These are phyloP conservation scores for Passerina amoena DNA, from an alignment of 2,113 vertebrate species.

Conservation along the genomic window DNA sequence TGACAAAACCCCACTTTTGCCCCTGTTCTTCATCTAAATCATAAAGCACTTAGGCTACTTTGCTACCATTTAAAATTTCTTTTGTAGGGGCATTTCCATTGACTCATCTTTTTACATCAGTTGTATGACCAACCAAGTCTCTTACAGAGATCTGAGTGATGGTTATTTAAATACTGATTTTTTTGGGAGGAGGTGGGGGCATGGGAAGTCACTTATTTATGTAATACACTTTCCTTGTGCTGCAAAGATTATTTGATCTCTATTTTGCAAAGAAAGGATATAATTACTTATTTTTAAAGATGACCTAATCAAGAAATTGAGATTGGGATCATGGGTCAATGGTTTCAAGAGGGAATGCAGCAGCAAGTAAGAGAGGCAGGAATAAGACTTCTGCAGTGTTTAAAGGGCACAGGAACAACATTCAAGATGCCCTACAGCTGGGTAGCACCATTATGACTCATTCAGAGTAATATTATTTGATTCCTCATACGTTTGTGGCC, in stretches of 20 bases:
- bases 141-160: not conserved
- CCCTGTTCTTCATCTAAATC: not conserved
- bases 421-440: not conserved
- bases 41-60: not conserved
- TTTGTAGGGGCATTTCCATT: not conserved
- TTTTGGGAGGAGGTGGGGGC: not conserved
- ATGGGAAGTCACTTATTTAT: not conserved
- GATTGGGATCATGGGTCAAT: not conserved
- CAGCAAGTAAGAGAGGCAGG: not conserved
- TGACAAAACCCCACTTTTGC: not conserved
- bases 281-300: not conserved
- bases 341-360: not conserved
- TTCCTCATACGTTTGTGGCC: not conserved
- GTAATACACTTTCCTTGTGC: not conserved
- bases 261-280: not conserved
- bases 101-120: not conserved
- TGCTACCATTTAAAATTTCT: not conserved
- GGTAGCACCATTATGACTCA: not conserved
- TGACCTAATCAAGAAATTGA: not conserved
- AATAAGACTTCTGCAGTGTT: not conserved
- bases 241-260: not conserved
- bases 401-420: not conserved
- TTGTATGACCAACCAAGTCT: conserved; percentile 42
- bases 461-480: not conserved
- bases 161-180: not conserved